Evolutionary conservation across 1,140 invertebrate genomes (phyloP).

Genomic region (Radopholus similis): DNA sequence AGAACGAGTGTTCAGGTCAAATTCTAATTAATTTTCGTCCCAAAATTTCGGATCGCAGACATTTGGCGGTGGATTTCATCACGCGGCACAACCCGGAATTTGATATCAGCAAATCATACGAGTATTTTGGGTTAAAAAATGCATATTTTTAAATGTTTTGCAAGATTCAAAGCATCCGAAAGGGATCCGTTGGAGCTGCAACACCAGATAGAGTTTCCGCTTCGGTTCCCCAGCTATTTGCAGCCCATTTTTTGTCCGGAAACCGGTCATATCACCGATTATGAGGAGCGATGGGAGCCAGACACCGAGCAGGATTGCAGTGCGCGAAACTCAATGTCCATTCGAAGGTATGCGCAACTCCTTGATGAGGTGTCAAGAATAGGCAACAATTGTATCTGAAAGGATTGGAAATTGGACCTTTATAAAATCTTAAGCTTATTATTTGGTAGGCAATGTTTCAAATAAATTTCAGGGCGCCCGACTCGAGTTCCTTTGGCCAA

Average conservation of each 20-base stretch:
- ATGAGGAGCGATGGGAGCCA: slow-evolving; percentile 33
- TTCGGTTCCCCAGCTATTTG: slow-evolving; percentile 22
- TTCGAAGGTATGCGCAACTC: slow-evolving; percentile 17
- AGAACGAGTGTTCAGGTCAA: no score
- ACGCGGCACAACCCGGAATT: slow-evolving; percentile 30
- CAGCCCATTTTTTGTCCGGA: slow-evolving; percentile 40
- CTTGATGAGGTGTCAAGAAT: neutral
- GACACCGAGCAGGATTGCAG: slow-evolving; percentile 20
- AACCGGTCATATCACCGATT: slow-evolving; percentile 34
- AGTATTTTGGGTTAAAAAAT: slow-evolving; percentile 4
- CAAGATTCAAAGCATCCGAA: neutral
- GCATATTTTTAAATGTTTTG: slow-evolving; percentile 1
- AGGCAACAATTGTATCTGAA: neutral
- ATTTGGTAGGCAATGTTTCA: neutral
- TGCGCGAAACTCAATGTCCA: slow-evolving; percentile 33
- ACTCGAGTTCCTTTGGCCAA: slow-evolving; percentile 31
- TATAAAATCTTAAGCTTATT: neutral
- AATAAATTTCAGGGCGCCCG: slow-evolving; percentile 39
- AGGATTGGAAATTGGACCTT: neutral
- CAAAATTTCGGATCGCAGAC: no score
- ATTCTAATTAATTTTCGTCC: no score
- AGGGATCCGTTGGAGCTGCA: neutral
- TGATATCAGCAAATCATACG: slow-evolving; percentile 36
- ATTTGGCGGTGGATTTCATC: slow-evolving; percentile 31
- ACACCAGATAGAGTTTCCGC: no score